Evolutionary conservation across 2,888 invertebrate species (phyloP).

Genomic region (Pseudeuparius sepicola): DNA sequence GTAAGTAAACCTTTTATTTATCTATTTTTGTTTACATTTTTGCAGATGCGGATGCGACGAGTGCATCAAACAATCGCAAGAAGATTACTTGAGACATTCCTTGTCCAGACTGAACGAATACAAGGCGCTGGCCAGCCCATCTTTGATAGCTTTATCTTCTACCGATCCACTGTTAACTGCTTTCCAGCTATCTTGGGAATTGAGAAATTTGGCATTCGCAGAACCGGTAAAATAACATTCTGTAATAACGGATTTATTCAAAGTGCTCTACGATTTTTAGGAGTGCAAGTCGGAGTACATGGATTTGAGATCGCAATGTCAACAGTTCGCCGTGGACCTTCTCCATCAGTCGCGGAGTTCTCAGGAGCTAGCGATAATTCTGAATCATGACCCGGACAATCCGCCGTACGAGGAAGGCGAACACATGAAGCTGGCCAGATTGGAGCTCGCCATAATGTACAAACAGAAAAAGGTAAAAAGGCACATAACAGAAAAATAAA

Average conservation of each 20-base stretch:
- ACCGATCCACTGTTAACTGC: slow-evolving; percentile 89
- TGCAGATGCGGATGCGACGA: slow-evolving; percentile 79
- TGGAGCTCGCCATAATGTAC: slow-evolving; percentile 85
- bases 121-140: slow-evolving; percentile 84
- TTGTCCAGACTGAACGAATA: slow-evolving; percentile 87
- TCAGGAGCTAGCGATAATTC: slow-evolving; percentile 82
- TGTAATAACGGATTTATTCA: too few species aligned
- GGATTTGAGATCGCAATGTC: slow-evolving; percentile 73
- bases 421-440: slow-evolving; percentile 72
- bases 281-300: slow-evolving; percentile 89
- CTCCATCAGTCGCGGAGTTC: slow-evolving; percentile 87
- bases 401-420: slow-evolving; percentile 65
- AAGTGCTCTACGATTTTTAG: too few species aligned
- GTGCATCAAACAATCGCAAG: slow-evolving; percentile 65
- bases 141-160: slow-evolving; percentile 85
- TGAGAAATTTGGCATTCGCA: slow-evolving; percentile 77
- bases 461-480: slow-evolving; percentile 81
- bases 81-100: slow-evolving; percentile 73
- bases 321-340: slow-evolving; percentile 84
- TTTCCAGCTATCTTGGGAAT: slow-evolving; percentile 91
- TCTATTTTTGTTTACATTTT: slow-evolving; percentile 4
- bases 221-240: slow-evolving; percentile 64
- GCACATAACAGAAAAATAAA: background rate
- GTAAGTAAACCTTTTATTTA: slow-evolving; percentile 36
- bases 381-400: slow-evolving; percentile 80